Percentiles rank a stretch among this genome's conserved stretches.
Conservation (phyloP, 2,113 vertebrate species). For the Anolis sagrei region DNA sequence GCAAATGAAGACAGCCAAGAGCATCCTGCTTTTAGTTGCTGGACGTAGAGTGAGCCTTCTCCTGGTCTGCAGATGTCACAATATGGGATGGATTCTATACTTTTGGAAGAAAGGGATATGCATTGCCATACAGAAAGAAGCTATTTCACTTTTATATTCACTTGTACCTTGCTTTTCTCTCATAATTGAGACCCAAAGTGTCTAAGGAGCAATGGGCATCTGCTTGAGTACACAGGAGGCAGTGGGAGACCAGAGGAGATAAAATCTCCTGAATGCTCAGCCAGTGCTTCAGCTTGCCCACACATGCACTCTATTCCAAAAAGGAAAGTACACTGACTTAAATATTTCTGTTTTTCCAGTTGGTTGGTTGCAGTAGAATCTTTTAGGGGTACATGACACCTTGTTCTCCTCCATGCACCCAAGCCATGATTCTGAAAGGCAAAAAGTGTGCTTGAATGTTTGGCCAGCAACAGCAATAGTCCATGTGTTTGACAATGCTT, state of each 20-base stretch:
- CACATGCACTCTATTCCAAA: neutral
- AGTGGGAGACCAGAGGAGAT: neutral
- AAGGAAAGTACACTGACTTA: neutral
- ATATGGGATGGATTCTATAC: too few species aligned
- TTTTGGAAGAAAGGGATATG: too few species aligned
- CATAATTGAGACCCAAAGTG: too few species aligned
- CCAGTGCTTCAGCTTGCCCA: neutral
- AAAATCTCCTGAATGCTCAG: neutral
- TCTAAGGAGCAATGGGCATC: too few species aligned
- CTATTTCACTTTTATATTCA: too few species aligned
- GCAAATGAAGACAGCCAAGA: too few species aligned
- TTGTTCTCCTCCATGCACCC: neutral
- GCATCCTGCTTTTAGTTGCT: too few species aligned
- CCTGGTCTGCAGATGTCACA: too few species aligned
- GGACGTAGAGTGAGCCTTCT: too few species aligned
- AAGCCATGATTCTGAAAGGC: neutral
- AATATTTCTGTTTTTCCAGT: neutral
- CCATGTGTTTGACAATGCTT: neutral
- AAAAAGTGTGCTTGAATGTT: neutral
- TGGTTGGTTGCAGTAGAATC: neutral
- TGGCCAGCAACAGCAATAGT: neutral
- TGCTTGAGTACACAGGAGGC: neutral
- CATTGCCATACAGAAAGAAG: too few species aligned
- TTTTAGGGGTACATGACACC: neutral
- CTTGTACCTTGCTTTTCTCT: too few species aligned